Base-by-base conservation (phyloP, 2,113 vertebrate genomes). In the Heliornis fulica region DNA sequence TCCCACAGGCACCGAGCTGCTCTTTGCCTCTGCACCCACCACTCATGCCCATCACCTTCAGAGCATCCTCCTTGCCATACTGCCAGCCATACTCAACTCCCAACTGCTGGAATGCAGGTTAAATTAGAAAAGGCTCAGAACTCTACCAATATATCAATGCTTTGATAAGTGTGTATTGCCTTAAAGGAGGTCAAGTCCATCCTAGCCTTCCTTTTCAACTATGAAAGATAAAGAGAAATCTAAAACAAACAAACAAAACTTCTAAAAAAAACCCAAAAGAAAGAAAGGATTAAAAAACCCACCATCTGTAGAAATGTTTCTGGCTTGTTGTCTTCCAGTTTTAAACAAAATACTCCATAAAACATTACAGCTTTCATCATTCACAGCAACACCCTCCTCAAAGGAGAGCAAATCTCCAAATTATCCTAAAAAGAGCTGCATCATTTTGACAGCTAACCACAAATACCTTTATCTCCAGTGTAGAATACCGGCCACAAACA, bases 61-160 rank as follows among this genome's bases (percentile, higher is more conserved):
- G 32, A 15, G 36, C 23, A 15, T 34, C 36, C 48, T 41, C 59
- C 83, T 22, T 50, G 46, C 10, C 18, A 9, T n/a, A 19, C 60
- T 11, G n/a, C 25, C 32, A 10, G 4, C 56, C 3, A 0, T 6
- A 2, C 34, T 7, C 29, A 21, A 3, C 16, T 48, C 38, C 60
- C n/a, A 3, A 36, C 28, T 25, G 46, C 69, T 53, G 43, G 18
- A 34, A 54, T 0, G 1, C 50, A 48, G 19, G 46, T 7, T 6
- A 5, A 12, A 21, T 13, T 2, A 40, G 20, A 59, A 76, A 65
- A 60, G 2, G 38, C 50, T 10, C 43, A 31, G 10, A 38, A 21
- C 48, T 21, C 5, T 25, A 28, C 14, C 6, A 13, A 38, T 9
- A 1, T 6, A 56, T 7, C 51, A 36, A 7, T 23, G 17, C 16